Percentiles rank a stretch among this genome's conserved stretches.
These are phyloP conservation scores for Megalops atlanticus DNA, from an alignment of 2,113 vertebrate genomes.

Conservation along the genomic window DNA sequence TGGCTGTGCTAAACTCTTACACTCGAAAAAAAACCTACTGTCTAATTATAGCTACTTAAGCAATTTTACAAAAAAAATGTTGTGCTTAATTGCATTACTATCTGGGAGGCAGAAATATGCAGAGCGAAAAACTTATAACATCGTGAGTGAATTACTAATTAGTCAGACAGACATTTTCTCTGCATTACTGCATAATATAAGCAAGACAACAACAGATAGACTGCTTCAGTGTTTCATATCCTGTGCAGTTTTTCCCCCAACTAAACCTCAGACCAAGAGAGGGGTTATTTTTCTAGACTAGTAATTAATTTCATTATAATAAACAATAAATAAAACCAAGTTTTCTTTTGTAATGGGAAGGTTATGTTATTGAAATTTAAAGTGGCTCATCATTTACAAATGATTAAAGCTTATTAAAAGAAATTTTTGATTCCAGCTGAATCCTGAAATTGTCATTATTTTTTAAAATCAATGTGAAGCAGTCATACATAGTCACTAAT, in stretches of 20 bases:
- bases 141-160: constrained; percentile 69
- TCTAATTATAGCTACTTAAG: constrained; percentile 73
- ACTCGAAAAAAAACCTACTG: constrained; percentile 59
- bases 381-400: too few relatives aligned
- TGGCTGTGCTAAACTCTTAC: constrained; percentile 57
- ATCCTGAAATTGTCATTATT: too few relatives aligned
- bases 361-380: too few relatives aligned
- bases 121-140: constrained; percentile 68
- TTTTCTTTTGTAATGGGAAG: too few relatives aligned
- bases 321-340: too few relatives aligned
- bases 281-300: constrained; percentile 27
- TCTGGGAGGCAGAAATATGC: constrained; percentile 72
- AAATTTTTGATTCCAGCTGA: too few relatives aligned
- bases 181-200: constrained; percentile 59
- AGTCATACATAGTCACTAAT: too few relatives aligned
- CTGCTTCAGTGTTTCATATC: constrained; percentile 48
- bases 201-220: constrained; percentile 47
- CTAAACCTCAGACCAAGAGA: constrained; percentile 58
- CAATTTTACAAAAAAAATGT: constrained; percentile 63
- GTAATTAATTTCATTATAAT: too few relatives aligned
- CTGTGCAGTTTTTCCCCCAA: not conserved
- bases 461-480: too few relatives aligned
- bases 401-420: too few relatives aligned
- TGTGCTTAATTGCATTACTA: constrained; percentile 74
- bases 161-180: constrained; percentile 60